Evolutionary conservation across 92 coral and sea anemone genomes (phyloP).

Genomic region (Diadumene lineata): DNA sequence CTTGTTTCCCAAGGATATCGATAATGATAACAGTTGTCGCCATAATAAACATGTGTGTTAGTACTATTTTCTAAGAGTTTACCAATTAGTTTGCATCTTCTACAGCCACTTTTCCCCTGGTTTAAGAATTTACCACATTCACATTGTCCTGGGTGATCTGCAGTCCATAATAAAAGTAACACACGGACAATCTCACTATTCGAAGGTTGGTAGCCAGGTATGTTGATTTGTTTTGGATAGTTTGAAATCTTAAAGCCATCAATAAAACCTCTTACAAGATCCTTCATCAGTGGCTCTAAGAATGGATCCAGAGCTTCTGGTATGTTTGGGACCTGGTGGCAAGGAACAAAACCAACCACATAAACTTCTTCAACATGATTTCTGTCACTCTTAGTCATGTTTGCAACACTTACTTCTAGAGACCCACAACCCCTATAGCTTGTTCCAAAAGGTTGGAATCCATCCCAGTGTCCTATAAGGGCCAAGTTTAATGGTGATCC

Average conservation of each 20-base stretch:
- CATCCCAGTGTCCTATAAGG: conserved; percentile 74
- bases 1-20: conserved; percentile 54
- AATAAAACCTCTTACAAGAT: conserved; percentile 52
- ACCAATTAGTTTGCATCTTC: conserved; percentile 59
- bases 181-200: conserved; percentile 33
- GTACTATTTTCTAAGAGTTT: conserved; percentile 42
- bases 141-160: conserved; percentile 71
- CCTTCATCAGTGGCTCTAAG: conserved; percentile 57
- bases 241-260: conserved; percentile 39
- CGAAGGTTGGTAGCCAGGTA: conserved; percentile 35
- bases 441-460: conserved; percentile 76
- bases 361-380: conserved; percentile 64
- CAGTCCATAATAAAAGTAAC: conserved; percentile 57
- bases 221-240: conserved; percentile 29
- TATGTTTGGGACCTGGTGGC: conserved; percentile 40
- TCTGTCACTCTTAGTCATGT: conserved; percentile 53
- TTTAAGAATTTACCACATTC: conserved; percentile 64
- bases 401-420: conserved; percentile 63
- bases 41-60: conserved; percentile 67
- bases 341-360: conserved; percentile 66
- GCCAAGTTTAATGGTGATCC: conserved; percentile 66
- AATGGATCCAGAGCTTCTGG: conserved; percentile 55
- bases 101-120: conserved; percentile 66
- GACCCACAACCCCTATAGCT: conserved; percentile 68
- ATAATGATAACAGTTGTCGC: conserved; percentile 56